Evolutionary conservation across 2,113 vertebrate genomes (phyloP).

Genomic region (Colinus virginianus): DNA sequence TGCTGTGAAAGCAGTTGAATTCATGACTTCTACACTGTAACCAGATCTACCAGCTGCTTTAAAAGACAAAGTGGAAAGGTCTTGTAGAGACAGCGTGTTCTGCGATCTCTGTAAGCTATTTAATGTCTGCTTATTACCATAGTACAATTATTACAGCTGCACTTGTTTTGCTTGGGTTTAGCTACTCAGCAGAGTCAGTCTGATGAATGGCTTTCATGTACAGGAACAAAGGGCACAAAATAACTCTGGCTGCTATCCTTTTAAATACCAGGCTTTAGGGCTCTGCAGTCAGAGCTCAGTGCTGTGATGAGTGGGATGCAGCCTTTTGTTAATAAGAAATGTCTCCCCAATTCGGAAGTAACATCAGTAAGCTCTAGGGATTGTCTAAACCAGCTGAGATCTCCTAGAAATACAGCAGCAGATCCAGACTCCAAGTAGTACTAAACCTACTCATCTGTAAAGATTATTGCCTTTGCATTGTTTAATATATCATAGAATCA

Average conservation of each 20-base stretch:
- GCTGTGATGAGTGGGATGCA: not conserved
- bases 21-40: not conserved
- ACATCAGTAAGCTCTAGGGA: not conserved
- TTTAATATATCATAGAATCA: not conserved
- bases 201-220: constrained; percentile 46
- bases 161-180: constrained; percentile 40
- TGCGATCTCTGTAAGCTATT: not conserved
- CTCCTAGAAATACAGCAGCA: not conserved
- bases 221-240: constrained; percentile 10
- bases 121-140: not conserved
- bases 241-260: not conserved
- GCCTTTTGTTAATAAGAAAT: not conserved
- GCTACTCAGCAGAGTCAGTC: not conserved
- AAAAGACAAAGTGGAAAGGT: not conserved
- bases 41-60: not conserved
- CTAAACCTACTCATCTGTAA: not conserved
- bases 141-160: not conserved
- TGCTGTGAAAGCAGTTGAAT: not conserved
- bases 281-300: not conserved
- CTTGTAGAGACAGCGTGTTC: not conserved
- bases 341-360: not conserved
- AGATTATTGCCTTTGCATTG: not conserved
- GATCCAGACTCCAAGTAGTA: not conserved
- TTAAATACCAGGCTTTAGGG: not conserved
- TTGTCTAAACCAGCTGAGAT: not conserved